A percentile compares a stretch with the other conserved stretches of the same genome.
Conservation (phyloP, 2,797 vertebrate genomes). For the Argyrosomus regius region DNA sequence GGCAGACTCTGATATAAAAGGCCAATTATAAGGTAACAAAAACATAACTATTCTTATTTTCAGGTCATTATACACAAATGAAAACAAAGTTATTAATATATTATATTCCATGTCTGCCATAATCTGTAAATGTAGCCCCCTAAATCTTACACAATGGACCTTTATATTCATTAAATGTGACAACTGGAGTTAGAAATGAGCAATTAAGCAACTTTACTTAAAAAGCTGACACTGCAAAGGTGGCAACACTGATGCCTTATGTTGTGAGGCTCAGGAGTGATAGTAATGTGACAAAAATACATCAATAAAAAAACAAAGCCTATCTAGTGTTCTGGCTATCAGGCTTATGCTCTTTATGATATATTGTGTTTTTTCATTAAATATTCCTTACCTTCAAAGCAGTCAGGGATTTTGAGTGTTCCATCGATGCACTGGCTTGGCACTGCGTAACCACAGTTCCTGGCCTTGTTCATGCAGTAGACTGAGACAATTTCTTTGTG, state of each 20-base stretch:
- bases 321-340: not conserved
- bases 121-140: too few relatives aligned
- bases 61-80: too few relatives aligned
- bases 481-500: constrained; percentile 88
- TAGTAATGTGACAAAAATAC: not conserved
- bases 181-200: too few relatives aligned
- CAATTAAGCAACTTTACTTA: too few relatives aligned
- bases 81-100: too few relatives aligned
- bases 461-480: constrained; percentile 88
- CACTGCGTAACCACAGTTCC: constrained; percentile 86
- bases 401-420: constrained; percentile 84
- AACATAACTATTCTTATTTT: too few relatives aligned
- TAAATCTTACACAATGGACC: too few relatives aligned
- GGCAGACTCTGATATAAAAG: too few relatives aligned
- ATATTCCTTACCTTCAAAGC: constrained; percentile 87
- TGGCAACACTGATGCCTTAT: not conserved
- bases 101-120: too few relatives aligned
- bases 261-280: not conserved
- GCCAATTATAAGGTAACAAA: too few relatives aligned
- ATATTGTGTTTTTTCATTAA: not conserved
- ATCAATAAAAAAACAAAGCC: not conserved
- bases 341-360: not conserved
- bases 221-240: not conserved
- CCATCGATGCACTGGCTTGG: constrained; percentile 85
- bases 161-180: not conserved